Base-by-base conservation (phyloP, 2,888 invertebrate genomes). In the Xylota sylvarum region DNA sequence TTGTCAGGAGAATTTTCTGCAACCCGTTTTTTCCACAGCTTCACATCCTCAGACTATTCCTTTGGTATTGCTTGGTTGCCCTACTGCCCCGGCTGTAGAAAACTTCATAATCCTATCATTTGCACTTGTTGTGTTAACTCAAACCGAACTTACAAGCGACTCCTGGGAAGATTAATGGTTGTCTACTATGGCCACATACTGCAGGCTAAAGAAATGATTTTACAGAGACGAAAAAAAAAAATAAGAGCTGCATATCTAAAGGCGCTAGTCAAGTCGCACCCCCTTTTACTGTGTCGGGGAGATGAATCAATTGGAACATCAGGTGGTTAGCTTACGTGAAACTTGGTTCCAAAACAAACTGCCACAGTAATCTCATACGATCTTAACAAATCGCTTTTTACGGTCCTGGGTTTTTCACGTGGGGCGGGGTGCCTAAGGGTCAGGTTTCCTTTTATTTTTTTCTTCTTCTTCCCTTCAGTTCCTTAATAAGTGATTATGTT, bases 401-500 rank as follows among this genome's bases (percentile, higher is more conserved):
- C 58, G 23, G 30, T 14, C 40, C 7, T 27, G 4, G 56, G 40
- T 14, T 37, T 5, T 6, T 37, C 19, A 12, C 46, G 43, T n/a
- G 52, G 43, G 43, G 4, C 23, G 30, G 12, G 70, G 37, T 74
- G 35, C 50, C 12, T 30, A 58, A 40, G 58, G 58, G 37, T 72
- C 58, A 4, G 62, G 19, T 19, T 52, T 17, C n/a, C n/a, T n/a
- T n/a, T n/a, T n/a, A n/a, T n/a, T n/a, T 64, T 35, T 55, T 73
- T 73, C 27, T 17, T 56, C 62, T n/a, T 37, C 23, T 55, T 77
- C 27, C n/a, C 70, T 65, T 73, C 17, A 62, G 67, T 73, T 70
- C 52, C 87, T 87, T 87, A 87, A 83, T 87, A 87, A 87, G 87
- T 76, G 83, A 87, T 87, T 87, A 87, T 83, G 58, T 76, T 32